Evolutionary conservation across 2,888 invertebrate genomes (phyloP), one percentile per base, ranked within the genome.

Genomic region (Chaetogeoica ovagalla): DNA sequence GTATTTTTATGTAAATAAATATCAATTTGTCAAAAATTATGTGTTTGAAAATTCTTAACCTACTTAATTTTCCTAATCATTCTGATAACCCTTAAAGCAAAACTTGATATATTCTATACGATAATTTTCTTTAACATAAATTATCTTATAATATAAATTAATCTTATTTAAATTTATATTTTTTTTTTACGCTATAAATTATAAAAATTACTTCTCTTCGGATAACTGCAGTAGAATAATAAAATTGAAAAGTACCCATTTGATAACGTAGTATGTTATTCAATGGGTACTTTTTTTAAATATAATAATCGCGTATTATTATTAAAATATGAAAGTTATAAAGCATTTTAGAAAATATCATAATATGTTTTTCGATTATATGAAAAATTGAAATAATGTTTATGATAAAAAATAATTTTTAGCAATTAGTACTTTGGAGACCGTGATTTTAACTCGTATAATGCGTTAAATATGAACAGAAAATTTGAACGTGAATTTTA

Each of bases 1-100:
- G 79, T 79, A 79, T 79, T 79, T 74, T 71, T 65, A 65, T 79
- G 79, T 79, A 79, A 79, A 79, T 79, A 79, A 79, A 79, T 79
- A 65, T 79, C 70, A 60, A 71, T 71, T 57, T 71, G 70, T 57
- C 63, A 30, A 76, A n/a, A n/a, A 68, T 4, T 21, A 5, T 19
- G 19, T 43, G 65, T 57, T 74, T 37, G 15, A 19, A 23, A n/a
- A n/a, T 68, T 1, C 8, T 43, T 48, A 63, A 48, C 48, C 48
- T 48, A 48, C 21, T 55, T 74, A 2, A 55, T 55, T 55, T 59
- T 23, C 52, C 52, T 63, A 11, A 52, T 15, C 7, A 30, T 72
- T 19, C 8, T 39, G 17, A 17, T 11, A 6, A 3, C 43, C 8
- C 1, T 43, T 3, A 2, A 55, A 19, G 19, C 19, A 19, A 48